Percentiles rank a stretch among this genome's conserved stretches.
Evolutionary conservation across 1,140 invertebrate genomes (phyloP).

Genomic region (Bemisia tabaci): DNA sequence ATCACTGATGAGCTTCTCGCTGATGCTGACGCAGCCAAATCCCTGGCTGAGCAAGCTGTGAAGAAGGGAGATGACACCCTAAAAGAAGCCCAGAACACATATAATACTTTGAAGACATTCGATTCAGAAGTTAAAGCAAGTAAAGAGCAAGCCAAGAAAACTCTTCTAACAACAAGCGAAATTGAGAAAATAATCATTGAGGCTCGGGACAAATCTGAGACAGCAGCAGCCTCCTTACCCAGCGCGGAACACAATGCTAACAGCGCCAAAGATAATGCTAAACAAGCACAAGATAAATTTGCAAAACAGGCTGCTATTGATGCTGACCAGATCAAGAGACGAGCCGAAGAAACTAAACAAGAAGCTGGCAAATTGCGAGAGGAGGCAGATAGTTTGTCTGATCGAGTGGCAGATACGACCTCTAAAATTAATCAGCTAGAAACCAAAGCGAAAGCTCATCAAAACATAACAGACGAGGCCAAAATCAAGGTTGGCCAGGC

Average conservation of each 20-base stretch:
- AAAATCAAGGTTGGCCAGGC: constrained; percentile 71
- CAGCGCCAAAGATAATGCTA: constrained; percentile 56
- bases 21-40: constrained; percentile 53
- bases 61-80: constrained; percentile 69
- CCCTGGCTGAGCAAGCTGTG: constrained; percentile 64
- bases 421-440: constrained; percentile 53
- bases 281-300: constrained; percentile 55
- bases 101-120: constrained; percentile 73
- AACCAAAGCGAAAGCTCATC: constrained; percentile 56
- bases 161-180: constrained; percentile 40
- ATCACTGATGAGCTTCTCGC: constrained; percentile 46
- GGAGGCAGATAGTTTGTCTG: constrained; percentile 57
- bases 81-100: constrained; percentile 72
- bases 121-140: constrained; percentile 71
- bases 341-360: constrained; percentile 58
- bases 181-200: constrained; percentile 46
- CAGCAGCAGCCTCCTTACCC: constrained; percentile 41
- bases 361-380: constrained; percentile 57
- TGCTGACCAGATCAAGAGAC: constrained; percentile 58
- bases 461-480: constrained; percentile 53
- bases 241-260: constrained; percentile 65
- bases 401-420: constrained; percentile 54
- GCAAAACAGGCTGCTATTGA: constrained; percentile 58
- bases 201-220: constrained; percentile 42
- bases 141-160: constrained; percentile 47